phyloP scores from a whole-genome alignment of 2,113 vertebrate species.

The Bubo scandiacus region DNA sequence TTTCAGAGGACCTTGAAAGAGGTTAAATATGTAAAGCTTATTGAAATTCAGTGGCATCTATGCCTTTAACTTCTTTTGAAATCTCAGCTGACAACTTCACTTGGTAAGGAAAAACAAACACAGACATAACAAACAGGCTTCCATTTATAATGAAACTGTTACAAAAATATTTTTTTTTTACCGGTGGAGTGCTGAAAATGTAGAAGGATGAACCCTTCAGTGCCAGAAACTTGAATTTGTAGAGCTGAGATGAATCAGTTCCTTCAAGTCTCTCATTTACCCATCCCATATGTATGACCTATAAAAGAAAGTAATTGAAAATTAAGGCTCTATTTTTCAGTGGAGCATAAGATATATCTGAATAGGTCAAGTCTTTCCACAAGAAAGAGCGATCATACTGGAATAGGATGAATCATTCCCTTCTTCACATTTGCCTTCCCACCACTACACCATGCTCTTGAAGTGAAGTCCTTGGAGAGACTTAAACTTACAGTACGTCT shows the following conservation, averaged over 20 bases:
- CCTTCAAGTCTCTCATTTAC: constrained; percentile 82
- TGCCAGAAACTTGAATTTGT: constrained; percentile 86
- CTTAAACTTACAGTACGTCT: not conserved
- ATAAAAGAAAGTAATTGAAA: constrained; percentile 65
- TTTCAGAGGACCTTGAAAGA: not conserved
- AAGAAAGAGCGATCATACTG: not conserved
- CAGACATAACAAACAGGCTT: not conserved
- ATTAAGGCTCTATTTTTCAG: constrained; percentile 33
- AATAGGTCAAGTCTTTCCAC: not conserved
- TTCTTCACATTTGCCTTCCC: not conserved
- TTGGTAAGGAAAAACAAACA: not conserved
- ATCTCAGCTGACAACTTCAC: not conserved
- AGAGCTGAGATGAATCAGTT: constrained; percentile 65
- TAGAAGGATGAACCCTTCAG: constrained; percentile 87
- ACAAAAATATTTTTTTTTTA: constrained; percentile 66
- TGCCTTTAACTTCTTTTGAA: not conserved
- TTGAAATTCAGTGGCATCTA: not conserved
- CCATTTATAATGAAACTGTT: not conserved
- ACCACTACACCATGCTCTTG: not conserved
- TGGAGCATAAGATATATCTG: not conserved
- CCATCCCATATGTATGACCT: constrained; percentile 95
- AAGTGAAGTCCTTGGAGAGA: not conserved
- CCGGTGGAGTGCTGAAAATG: constrained; percentile 87
- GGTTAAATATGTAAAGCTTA: not conserved
- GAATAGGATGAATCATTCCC: not conserved